These are phyloP conservation scores for Blastobasis lacticolella DNA, from an alignment of 2,888 invertebrate species.

Conservation along the genomic window DNA sequence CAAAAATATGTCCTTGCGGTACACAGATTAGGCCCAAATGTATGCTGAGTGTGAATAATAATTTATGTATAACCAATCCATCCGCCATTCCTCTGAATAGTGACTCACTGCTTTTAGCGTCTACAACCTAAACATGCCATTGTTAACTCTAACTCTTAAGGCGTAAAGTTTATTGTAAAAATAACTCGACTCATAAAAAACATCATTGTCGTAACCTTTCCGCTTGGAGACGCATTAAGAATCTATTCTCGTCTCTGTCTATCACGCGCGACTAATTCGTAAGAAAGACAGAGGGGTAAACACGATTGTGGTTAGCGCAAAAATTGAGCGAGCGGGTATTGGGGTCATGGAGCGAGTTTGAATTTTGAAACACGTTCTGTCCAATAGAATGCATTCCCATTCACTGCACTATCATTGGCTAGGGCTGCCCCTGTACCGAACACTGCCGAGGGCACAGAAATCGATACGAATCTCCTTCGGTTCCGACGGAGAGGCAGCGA, in stretches of 20 bases:
- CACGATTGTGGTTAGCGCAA: slow-evolving; percentile 29
- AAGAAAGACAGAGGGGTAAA: slow-evolving; percentile 40
- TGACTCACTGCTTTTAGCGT: slow-evolving; percentile 18
- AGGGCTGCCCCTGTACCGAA: slow-evolving; percentile 41
- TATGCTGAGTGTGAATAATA: slow-evolving; percentile 18
- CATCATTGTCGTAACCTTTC: slow-evolving; percentile 35
- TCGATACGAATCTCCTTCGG: slow-evolving; percentile 41
- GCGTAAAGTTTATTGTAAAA: slow-evolving; percentile 25
- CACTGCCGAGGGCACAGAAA: slow-evolving; percentile 27
- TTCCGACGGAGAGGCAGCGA: slow-evolving; percentile 15
- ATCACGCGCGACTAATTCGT: slow-evolving; percentile 22
- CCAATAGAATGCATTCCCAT: slow-evolving; percentile 61
- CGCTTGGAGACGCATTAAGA: slow-evolving; percentile 33
- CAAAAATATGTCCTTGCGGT: no score
- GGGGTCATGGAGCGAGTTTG: slow-evolving; percentile 71
- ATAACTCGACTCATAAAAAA: slow-evolving; percentile 31
- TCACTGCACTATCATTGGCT: slow-evolving; percentile 57
- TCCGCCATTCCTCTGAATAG: slow-evolving; percentile 41
- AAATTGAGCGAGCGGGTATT: slow-evolving; percentile 40
- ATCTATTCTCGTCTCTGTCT: slow-evolving; percentile 35
- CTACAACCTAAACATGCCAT: slow-evolving; percentile 7
- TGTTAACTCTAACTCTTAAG: slow-evolving; percentile 22
- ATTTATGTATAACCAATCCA: slow-evolving; percentile 25
- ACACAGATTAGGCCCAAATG: no score
- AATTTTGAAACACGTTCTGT: slow-evolving; percentile 67